A percentile compares a stretch with the other conserved stretches of the same genome.
Evolutionary conservation across 2,888 invertebrate genomes (phyloP).

Genomic region (Cerastoderma edule): DNA sequence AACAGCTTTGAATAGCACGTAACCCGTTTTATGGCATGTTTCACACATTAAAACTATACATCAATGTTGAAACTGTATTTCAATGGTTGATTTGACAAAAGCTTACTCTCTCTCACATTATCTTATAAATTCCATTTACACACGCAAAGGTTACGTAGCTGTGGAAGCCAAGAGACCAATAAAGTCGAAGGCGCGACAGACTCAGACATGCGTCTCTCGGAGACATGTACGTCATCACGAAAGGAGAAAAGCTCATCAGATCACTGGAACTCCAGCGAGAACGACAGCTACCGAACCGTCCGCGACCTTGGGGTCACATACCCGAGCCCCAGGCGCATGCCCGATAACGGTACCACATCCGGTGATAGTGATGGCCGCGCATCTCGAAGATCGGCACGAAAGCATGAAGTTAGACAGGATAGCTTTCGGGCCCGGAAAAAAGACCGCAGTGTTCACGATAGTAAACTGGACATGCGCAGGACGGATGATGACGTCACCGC

Average conservation of each 20-base stretch:
- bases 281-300: neutral
- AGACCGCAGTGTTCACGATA: neutral
- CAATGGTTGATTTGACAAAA: too few species aligned
- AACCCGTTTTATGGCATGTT: too few species aligned
- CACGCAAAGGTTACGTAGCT: slow-evolving; percentile 20
- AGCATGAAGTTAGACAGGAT: neutral
- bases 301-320: too few species aligned
- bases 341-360: neutral
- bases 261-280: slow-evolving; percentile 9
- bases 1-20: too few species aligned
- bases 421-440: slow-evolving; percentile 1
- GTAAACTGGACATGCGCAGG: neutral
- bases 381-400: neutral
- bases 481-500: slow-evolving; percentile 1
- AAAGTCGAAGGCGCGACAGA: slow-evolving; percentile 10
- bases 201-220: slow-evolving; percentile 13
- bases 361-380: slow-evolving; percentile 1
- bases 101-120: too few species aligned
- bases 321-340: too few species aligned
- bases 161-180: slow-evolving; percentile 1
- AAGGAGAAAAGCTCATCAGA: neutral
- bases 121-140: too few species aligned
- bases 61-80: too few species aligned
- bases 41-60: too few species aligned
- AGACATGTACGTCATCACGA: neutral